Evolutionary conservation across 2,888 invertebrate genomes (phyloP).

Genomic region (Mechanitis messenoides): DNA sequence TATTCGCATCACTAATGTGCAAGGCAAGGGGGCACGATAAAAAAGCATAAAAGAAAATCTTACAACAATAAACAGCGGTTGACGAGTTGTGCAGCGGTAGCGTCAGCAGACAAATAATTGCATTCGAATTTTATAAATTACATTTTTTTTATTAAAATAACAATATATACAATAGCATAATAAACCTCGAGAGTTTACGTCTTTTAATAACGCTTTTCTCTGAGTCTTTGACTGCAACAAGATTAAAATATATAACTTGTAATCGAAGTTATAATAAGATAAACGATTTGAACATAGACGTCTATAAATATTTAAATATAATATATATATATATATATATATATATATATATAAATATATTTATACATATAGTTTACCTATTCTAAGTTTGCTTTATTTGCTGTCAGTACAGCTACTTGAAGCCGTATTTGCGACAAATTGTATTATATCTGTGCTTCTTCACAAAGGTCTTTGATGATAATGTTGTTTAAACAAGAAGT

Average conservation of each 20-base stretch:
- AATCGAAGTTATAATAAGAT: too few species aligned
- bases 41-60: conserved; percentile 28
- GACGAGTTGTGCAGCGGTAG: conserved; percentile 24
- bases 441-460: conserved; percentile 25
- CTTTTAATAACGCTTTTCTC: too few species aligned
- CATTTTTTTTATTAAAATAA: background rate
- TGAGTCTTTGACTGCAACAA: too few species aligned
- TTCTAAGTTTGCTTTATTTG: background rate
- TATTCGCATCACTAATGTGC: conserved; percentile 18
- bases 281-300: too few species aligned
- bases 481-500: conserved; percentile 7
- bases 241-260: too few species aligned
- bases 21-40: conserved; percentile 22
- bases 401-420: conserved; percentile 13
- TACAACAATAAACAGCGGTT: conserved; percentile 28
- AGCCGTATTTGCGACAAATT: conserved; percentile 25
- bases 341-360: too few species aligned
- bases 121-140: background rate
- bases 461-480: conserved; percentile 23
- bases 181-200: too few species aligned
- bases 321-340: too few species aligned
- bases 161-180: too few species aligned
- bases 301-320: too few species aligned
- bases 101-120: conserved; percentile 2
- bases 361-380: too few species aligned